phyloP scores from a whole-genome alignment of 2,888 invertebrate genomes.

The Molorchus minor region DNA sequence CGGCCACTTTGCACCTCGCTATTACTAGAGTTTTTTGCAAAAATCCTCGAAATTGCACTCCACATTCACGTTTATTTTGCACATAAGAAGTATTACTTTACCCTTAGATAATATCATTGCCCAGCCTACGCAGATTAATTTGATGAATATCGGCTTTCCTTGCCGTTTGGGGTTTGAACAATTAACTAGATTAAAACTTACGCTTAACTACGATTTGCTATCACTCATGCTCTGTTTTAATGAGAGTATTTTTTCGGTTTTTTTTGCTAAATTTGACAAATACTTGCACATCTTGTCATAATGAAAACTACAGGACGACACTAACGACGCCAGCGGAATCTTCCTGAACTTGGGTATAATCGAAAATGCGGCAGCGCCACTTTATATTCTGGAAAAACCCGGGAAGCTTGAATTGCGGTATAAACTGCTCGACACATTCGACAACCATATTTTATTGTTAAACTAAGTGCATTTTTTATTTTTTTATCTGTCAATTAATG shows the following conservation, averaged over 20 bases:
- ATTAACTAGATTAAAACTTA: constrained; percentile 26
- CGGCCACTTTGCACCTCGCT: constrained; percentile 52
- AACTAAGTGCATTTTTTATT: neutral
- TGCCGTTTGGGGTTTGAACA: constrained; percentile 14
- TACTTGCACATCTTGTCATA: constrained; percentile 57
- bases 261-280: constrained; percentile 52
- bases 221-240: constrained; percentile 44
- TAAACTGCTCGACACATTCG: constrained; percentile 29
- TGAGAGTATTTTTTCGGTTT: constrained; percentile 36
- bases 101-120: constrained; percentile 61
- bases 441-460: neutral
- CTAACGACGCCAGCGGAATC: constrained; percentile 45
- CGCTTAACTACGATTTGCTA: constrained; percentile 45
- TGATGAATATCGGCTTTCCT: constrained; percentile 18
- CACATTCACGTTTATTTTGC: constrained; percentile 59
- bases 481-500: too few species aligned
- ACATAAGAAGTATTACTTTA: constrained; percentile 53
- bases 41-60: constrained; percentile 62
- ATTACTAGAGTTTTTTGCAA: constrained; percentile 57
- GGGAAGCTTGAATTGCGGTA: constrained; percentile 26
- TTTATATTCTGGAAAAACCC: constrained; percentile 4
- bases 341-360: constrained; percentile 38
- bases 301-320: constrained; percentile 52
- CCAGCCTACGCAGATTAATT: constrained; percentile 51
- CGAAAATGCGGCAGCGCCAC: constrained; percentile 32